A percentile compares a stretch with the other conserved stretches of the same genome.
Evolutionary conservation across 2,797 vertebrate genomes (phyloP).

Genomic region (Ptychadena robeensis): DNA sequence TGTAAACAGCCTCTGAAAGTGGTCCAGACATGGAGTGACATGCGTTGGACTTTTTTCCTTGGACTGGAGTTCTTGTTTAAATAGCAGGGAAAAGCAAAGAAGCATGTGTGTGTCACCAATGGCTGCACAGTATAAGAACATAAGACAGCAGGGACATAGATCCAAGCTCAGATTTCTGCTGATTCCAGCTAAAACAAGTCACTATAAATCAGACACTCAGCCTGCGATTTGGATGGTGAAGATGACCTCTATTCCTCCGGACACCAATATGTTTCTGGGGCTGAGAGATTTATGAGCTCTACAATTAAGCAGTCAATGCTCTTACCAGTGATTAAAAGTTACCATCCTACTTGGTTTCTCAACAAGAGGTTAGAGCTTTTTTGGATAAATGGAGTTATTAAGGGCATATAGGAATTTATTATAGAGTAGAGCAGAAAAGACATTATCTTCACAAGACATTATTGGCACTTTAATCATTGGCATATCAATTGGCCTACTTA

Average conservation of each 20-base stretch:
- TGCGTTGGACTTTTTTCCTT: no score
- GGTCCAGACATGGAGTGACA: no score
- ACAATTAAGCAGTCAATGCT: not conserved
- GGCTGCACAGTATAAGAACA: not conserved
- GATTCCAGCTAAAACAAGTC: not conserved
- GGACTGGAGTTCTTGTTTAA: no score
- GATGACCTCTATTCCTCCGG: constrained; percentile 21
- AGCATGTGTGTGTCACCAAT: not conserved
- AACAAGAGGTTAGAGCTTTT: not conserved
- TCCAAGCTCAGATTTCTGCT: not conserved
- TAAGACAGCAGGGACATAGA: not conserved
- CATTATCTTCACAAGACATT: no score
- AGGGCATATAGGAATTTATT: no score
- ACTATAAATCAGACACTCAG: constrained; percentile 14
- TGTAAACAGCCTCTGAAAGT: no score
- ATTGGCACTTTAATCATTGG: no score
- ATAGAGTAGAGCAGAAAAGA: no score
- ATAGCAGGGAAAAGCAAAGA: not conserved
- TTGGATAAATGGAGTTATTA: no score
- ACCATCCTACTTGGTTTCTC: not conserved
- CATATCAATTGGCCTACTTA: no score
- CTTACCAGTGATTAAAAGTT: constrained; percentile 5
- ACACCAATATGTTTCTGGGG: constrained; percentile 7
- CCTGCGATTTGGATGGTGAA: not conserved
- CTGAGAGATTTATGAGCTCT: constrained; percentile 17